A percentile compares a stretch with the other conserved stretches of the same genome.
Evolutionary conservation across 1,140 invertebrate species (phyloP).

Genomic region (Dysdera silvatica): DNA sequence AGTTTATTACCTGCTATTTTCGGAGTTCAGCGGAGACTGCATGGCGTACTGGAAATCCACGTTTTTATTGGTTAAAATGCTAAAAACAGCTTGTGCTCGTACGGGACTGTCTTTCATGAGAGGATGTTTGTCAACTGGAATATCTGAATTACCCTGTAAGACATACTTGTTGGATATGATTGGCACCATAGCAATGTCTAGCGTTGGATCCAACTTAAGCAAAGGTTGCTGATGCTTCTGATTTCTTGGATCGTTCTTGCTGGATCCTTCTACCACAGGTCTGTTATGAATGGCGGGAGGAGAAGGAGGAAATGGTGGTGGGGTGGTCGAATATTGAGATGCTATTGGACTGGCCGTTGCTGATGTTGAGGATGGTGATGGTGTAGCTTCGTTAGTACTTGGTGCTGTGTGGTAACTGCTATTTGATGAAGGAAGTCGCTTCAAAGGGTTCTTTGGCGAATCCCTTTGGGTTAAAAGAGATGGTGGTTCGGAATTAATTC

Average conservation of each 20-base stretch:
- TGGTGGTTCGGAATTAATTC: not conserved
- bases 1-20: too few species aligned
- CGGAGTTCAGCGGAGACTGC: too few species aligned
- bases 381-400: not conserved
- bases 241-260: not conserved
- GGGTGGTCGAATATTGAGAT: not conserved
- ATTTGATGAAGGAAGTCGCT: not conserved
- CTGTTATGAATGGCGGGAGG: not conserved
- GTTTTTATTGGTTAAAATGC: too few species aligned
- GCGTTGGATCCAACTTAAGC: not conserved
- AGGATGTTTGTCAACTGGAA: not conserved
- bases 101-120: too few species aligned
- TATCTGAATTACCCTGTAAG: conserved; percentile 26
- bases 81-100: too few species aligned
- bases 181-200: conserved; percentile 1
- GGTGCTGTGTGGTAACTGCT: conserved; percentile 11
- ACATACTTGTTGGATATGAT: conserved; percentile 33
- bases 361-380: conserved; percentile 18
- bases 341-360: not conserved
- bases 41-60: too few species aligned
- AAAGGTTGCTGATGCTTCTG: not conserved
- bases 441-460: not conserved
- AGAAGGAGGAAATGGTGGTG: not conserved
- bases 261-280: not conserved
- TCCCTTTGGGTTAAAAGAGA: not conserved